Base-by-base conservation (phyloP, 1,140 invertebrate genomes). In the Apis florea region DNA sequence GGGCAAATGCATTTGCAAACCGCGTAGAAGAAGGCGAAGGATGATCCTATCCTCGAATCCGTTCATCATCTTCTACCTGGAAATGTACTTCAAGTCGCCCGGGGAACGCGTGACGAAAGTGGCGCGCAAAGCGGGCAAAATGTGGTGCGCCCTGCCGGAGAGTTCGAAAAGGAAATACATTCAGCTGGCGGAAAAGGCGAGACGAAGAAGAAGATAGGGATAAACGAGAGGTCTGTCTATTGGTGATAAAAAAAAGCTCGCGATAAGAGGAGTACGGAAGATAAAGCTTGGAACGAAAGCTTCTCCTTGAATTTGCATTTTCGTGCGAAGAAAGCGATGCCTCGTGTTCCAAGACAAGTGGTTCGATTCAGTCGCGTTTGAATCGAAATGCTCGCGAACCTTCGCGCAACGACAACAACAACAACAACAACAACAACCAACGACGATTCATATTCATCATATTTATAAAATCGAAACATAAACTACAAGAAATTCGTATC, bases 41-140 rank as follows among this genome's bases (percentile, higher is more conserved):
- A n/a, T 21, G 51, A 59, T 64, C 19, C 1, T 74, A 8, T 89
- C 88, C 21, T 13, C 56, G 4, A 92, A 93, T 86, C 90, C 90
- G 0, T 93, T 92, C 68, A 89, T 93, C 19, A 88, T 90, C 4
- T 93, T 91, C 75, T 93, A 89, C 53, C 73, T 93, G 59, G 85
- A 88, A 58, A 87, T 90, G 84, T 91, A 89, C 53, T 89, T 59
- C 31, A 85, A 88, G 19, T 76, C 63, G 26, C 85, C 89, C 0
- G 83, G 64, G 0, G 84, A 82, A 63, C 84, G 53, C 12, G 87
- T 92, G 2, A 83, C 90, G 10, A 83, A 82, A 19, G 88, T 92
- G 0, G 92, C 91, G 0, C 83, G 85, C 0, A 68, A 82, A 31
- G 92, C 92, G 0, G 92, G 89, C 1, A 90, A 87, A 47, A 79